These are phyloP conservation scores for Hoplias malabaricus DNA, from an alignment of 2,113 vertebrate genomes.

Conservation along the genomic window DNA sequence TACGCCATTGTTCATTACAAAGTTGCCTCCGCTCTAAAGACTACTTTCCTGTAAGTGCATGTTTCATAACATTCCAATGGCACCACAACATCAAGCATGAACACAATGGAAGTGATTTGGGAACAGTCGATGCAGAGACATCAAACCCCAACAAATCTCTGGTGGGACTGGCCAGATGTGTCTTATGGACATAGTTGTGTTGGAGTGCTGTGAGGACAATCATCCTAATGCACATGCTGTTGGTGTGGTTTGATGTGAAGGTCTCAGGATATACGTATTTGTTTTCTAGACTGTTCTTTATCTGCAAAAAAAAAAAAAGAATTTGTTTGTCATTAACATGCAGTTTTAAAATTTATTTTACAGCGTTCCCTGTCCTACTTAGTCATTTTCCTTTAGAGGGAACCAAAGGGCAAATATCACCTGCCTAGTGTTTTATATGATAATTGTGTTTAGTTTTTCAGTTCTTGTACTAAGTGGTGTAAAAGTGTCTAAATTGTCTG, in stretches of 20 bases:
- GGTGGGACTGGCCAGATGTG: background rate
- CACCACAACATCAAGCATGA: background rate
- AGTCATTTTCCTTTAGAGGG: no score
- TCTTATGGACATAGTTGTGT: background rate
- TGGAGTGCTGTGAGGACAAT: constrained; percentile 7
- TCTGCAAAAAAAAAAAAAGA: background rate
- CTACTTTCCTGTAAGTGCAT: background rate
- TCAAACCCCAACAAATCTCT: background rate
- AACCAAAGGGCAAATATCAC: no score
- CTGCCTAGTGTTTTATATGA: no score
- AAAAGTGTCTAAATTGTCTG: no score
- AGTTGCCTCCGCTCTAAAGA: background rate
- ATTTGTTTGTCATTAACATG: no score
- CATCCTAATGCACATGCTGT: background rate
- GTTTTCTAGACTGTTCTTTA: background rate
- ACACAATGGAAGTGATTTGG: background rate
- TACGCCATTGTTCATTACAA: background rate
- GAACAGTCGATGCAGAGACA: background rate
- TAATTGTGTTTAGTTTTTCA: no score
- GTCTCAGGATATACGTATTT: background rate
- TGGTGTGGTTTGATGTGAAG: background rate
- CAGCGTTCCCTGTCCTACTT: no score
- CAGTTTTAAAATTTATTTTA: no score
- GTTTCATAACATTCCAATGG: constrained; percentile 26
- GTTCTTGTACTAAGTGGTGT: no score